phyloP scores from a whole-genome alignment of 2,113 vertebrate genomes.

The Chitala chitala region DNA sequence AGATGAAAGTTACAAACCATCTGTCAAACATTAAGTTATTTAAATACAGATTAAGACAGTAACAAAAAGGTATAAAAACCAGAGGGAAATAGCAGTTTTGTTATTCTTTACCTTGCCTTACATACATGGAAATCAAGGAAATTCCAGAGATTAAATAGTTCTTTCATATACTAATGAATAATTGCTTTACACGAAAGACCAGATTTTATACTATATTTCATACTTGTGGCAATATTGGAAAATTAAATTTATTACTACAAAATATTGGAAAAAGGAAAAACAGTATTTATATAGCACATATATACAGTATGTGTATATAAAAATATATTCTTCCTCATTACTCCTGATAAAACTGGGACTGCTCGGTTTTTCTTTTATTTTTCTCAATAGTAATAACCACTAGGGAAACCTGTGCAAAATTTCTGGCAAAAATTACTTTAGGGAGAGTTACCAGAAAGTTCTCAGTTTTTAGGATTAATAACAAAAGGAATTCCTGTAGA shows the following conservation, averaged over 20 bases:
- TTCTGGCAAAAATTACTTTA: constrained; percentile 3
- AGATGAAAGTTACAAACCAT: too few species aligned
- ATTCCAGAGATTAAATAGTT: too few species aligned
- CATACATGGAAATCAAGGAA: too few species aligned
- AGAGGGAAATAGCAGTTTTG: too few species aligned
- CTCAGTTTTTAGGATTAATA: constrained; percentile 12
- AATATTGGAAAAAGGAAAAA: background rate
- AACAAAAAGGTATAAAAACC: too few species aligned
- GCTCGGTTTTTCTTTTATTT: background rate
- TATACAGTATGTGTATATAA: background rate
- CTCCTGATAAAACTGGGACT: background rate
- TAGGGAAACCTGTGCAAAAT: background rate
- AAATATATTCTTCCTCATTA: background rate
- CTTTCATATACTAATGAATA: too few species aligned
- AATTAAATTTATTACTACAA: too few species aligned
- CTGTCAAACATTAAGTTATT: too few species aligned
- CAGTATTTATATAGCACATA: background rate
- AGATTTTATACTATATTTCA: background rate
- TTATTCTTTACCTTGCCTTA: too few species aligned
- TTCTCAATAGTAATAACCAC: constrained; percentile 3
- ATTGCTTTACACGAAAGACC: too few species aligned
- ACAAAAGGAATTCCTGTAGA: constrained; percentile 18
- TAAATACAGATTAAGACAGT: too few species aligned
- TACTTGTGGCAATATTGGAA: too few species aligned
- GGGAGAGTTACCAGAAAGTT: constrained; percentile 16